Conservation (phyloP, 2,113 vertebrate species). For the Sterna hirundo region DNA sequence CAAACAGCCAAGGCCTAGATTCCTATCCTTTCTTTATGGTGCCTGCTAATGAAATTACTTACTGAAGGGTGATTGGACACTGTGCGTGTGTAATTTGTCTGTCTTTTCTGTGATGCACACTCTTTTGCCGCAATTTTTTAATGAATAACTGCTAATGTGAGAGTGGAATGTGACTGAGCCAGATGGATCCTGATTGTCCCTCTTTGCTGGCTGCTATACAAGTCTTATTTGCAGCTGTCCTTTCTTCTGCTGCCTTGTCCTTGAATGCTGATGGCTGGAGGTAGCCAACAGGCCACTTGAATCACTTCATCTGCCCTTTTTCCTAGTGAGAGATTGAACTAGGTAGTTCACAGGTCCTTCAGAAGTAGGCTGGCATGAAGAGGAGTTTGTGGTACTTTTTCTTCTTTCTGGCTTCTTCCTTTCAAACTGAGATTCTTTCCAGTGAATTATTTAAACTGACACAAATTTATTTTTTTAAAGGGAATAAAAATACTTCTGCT, state of each 20-base stretch:
- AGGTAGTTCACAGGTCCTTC: not conserved
- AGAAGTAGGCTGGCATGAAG: not conserved
- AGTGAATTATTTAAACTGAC: constrained; percentile 17
- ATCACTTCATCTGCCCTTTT: not conserved
- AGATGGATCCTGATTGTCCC: not conserved
- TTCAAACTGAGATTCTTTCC: not conserved
- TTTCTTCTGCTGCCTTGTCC: not conserved
- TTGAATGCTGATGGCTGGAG: not conserved
- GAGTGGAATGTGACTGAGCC: not conserved
- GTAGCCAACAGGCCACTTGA: not conserved
- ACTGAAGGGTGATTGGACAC: not conserved
- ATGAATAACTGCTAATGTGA: not conserved
- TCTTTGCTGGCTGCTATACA: not conserved
- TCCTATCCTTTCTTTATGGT: not conserved
- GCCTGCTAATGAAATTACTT: not conserved
- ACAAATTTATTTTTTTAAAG: not conserved
- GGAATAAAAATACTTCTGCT: constrained; percentile 6
- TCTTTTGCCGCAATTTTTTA: not conserved
- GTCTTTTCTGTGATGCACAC: not conserved
- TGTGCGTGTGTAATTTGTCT: rapidly evolving
- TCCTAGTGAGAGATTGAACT: not conserved
- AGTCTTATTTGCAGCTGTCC: not conserved
- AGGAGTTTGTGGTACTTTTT: not conserved
- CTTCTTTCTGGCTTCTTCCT: not conserved
- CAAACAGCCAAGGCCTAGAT: not conserved